Percentiles rank a stretch among this genome's conserved stretches.
phyloP scores from a whole-genome alignment of 2,113 vertebrate species.

The Gadus macrocephalus region DNA sequence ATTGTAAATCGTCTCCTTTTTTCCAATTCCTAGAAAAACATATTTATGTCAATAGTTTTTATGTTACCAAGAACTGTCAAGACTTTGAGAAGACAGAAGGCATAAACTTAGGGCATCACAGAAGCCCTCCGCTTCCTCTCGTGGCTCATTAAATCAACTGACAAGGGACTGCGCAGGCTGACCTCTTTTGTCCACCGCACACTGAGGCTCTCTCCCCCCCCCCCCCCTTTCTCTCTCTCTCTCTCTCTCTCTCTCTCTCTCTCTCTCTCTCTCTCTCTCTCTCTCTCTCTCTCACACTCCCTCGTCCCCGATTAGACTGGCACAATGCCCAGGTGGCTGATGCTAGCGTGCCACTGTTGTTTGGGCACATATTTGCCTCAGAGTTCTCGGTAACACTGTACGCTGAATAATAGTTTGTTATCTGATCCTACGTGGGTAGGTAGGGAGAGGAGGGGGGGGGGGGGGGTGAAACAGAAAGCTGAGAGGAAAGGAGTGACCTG shows the following conservation, averaged over 20 bases:
- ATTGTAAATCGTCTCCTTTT: no score
- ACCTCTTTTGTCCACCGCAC: not conserved
- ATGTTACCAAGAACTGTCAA: no score
- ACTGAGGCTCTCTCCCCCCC: not conserved
- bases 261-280: slow-evolving; percentile 1
- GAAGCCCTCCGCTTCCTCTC: no score
- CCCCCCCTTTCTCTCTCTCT: not conserved
- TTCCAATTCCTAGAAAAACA: no score
- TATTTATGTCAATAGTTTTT: no score
- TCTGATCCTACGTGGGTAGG: slow-evolving; percentile 3
- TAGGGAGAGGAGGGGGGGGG: not conserved
- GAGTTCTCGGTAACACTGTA: slow-evolving; percentile 43
- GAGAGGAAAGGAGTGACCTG: no score
- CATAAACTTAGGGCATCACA: no score
- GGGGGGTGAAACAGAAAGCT: not conserved
- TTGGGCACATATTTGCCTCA: slow-evolving; percentile 63
- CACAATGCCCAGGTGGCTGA: slow-evolving; percentile 52
- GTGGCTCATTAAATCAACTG: no score
- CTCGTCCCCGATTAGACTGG: slow-evolving; percentile 41
- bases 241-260: slow-evolving; percentile 7
- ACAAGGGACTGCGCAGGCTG: not conserved
- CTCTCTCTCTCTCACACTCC: slow-evolving; percentile 22
- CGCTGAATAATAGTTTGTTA: slow-evolving; percentile 35
- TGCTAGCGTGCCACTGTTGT: slow-evolving; percentile 67
- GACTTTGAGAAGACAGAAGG: no score